Evolutionary conservation across 1,140 invertebrate species (phyloP).

Genomic region (Bombus vancouverensis): DNA sequence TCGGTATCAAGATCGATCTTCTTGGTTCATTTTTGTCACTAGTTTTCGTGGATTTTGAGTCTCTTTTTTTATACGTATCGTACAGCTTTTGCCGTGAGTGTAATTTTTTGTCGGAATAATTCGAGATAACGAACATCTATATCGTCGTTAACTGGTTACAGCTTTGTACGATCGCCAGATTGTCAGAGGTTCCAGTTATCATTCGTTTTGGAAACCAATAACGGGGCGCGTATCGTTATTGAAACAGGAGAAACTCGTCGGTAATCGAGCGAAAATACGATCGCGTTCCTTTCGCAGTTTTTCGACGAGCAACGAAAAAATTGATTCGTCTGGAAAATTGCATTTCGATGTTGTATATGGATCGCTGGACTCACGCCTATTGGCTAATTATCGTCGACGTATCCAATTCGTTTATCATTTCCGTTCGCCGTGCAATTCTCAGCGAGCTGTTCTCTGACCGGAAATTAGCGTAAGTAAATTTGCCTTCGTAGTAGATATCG

Average conservation of each 20-base stretch:
- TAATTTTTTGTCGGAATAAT: conserved; percentile 18
- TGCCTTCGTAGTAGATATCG: conserved; percentile 37
- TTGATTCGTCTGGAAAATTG: conserved; percentile 18
- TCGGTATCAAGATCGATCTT: conserved; percentile 60
- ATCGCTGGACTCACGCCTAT: neutral
- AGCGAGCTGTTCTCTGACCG: conserved; percentile 34
- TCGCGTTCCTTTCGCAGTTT: neutral
- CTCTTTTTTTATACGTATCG: neutral
- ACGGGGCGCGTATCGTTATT: neutral
- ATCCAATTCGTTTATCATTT: conserved; percentile 56
- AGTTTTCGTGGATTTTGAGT: neutral
- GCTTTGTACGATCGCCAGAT: neutral
- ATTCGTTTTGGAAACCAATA: neutral
- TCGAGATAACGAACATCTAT: neutral
- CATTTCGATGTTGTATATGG: too few relatives aligned
- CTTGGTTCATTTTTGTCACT: conserved; percentile 58
- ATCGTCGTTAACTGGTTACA: neutral
- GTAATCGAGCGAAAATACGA: neutral
- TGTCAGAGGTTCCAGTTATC: too few relatives aligned
- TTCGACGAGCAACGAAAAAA: neutral
- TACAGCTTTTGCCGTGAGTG: neutral
- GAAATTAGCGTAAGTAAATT: conserved; percentile 62
- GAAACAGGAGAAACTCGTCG: neutral
- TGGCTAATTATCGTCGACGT: conserved; percentile 50
- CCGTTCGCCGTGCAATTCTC: conserved; percentile 24